Base-by-base conservation (phyloP, 1,140 invertebrate genomes). In the Anastrepha obliqua region DNA sequence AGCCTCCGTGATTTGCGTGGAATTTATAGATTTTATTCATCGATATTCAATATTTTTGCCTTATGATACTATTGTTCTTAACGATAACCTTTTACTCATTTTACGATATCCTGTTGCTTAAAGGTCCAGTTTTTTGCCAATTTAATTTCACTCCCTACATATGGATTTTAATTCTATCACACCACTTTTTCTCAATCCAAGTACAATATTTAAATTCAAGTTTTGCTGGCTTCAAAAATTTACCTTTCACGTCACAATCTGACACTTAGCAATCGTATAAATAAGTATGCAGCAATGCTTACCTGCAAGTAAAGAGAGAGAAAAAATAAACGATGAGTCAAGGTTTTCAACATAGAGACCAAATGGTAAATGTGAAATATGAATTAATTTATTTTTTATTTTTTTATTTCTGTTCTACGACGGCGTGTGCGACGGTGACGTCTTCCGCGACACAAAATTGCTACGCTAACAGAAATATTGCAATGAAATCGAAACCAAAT, bases 401-500 rank as follows among this genome's bases (percentile, higher is more conserved):
- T 62, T 62, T 8, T 62, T 62, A 62, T 17, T 15, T 62, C 6
- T 62, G 0, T 62, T 17, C 15, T 4, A 8, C n/a, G 15, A 9
- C 55, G 74, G 29, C 47, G 74, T 81, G 29, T 29, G 29, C 29
- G 29, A 29, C n/a, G 15, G n/a, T 81, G 74, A 55, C 47, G 74
- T 81, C 9, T 29, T 2, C 11, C 6, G n/a, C 51, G 74, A 81
- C 74, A 58, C 47, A 55, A 81, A 81, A 81, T n/a, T 81, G 74
- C 74, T 55, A 15, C 17, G 47, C 3, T 20, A 67, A 81, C 74
- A 81, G 74, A 81, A 81, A 81, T n/a, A 55, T 81, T 11, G 74
- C 17, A 29, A 8, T 81, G 74, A 81, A 81, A 81, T 81, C n/a
- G 74, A 81, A 81, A 55, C 74, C 47, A 17, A 81, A 81, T n/a